Evolutionary conservation across 2,797 vertebrate species (phyloP).

Genomic region (Crypturellus tataupa): DNA sequence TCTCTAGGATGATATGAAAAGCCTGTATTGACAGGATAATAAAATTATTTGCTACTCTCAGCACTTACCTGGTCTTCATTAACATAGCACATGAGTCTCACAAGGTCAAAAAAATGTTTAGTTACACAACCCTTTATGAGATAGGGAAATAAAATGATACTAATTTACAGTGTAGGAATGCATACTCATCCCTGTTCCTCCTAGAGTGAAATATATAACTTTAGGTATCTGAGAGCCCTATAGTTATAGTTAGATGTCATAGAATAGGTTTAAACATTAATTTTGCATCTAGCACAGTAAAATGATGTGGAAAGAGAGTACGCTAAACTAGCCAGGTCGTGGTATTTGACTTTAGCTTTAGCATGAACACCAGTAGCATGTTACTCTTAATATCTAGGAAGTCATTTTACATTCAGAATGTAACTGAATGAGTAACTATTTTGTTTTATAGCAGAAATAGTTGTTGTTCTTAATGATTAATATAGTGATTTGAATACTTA

Average conservation of each 20-base stretch:
- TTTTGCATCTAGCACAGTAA: neutral
- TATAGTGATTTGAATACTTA: neutral
- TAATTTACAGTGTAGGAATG: neutral
- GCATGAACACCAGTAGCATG: rapidly evolving
- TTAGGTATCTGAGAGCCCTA: neutral
- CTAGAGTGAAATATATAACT: neutral
- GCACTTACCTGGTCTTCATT: neutral
- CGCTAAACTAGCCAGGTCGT: neutral
- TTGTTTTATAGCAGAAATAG: neutral
- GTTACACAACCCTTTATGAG: neutral
- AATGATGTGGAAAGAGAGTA: neutral
- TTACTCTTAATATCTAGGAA: neutral
- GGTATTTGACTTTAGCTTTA: neutral
- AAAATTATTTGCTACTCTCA: neutral
- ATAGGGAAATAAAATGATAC: neutral
- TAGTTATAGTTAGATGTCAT: neutral
- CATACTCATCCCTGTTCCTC: neutral
- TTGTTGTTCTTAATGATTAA: neutral
- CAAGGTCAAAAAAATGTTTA: neutral
- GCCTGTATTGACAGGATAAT: neutral
- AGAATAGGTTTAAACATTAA: neutral
- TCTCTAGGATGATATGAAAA: neutral
- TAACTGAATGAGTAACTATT: neutral
- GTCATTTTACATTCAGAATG: neutral
- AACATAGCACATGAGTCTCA: neutral